Base-by-base conservation (phyloP, 2,113 vertebrate species). In the Glaucomys volans region DNA sequence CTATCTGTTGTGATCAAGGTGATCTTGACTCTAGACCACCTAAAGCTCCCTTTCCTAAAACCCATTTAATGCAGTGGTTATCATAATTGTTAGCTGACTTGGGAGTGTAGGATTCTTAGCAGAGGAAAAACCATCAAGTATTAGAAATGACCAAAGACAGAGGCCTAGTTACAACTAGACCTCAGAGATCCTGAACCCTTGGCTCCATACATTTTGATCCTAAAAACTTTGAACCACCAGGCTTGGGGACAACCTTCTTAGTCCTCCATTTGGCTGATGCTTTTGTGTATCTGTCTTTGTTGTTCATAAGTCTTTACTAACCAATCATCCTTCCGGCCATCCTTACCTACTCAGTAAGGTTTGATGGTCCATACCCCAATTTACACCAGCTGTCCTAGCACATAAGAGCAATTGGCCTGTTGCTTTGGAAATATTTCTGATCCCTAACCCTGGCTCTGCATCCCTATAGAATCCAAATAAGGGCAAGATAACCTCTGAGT, bases 391-490 rank as follows among this genome's bases (percentile, higher is more conserved):
- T 77, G 24, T 76, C 30, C 35, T 37, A 64, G 86, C 54, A 47
- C 71, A 44, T 57, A 54, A 77, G 87, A 91, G 35, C 76, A 94
- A 86, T 44, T 94, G 91, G 94, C 93, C 67, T 87, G 59, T 92
- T 97, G 86, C 67, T 97, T 96, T 94, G 54, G 86, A 95, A 94
- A 91, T 85, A 84, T 67, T 95, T 91, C 81, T 80, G 74, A 95
- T 93, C 74, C 67, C 79, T 89, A 72, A 76, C 82, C 52, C 66
- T 67, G 75, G 69, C 91, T 89, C 71, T 94, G 76, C 74, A 87
- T 93, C 91, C 86, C 67, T 97, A 74, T 93, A 97, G 92, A 96
- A 91, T 87, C 77, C 83, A 97, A 90, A 96, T 86, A 96, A 95
- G 95, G 89, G 83, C 88, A 90, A 91, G 81, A 94, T 96, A 97